These are phyloP conservation scores for Cylas formicarius DNA, from an alignment of 1,140 invertebrate species.

Conservation along the genomic window DNA sequence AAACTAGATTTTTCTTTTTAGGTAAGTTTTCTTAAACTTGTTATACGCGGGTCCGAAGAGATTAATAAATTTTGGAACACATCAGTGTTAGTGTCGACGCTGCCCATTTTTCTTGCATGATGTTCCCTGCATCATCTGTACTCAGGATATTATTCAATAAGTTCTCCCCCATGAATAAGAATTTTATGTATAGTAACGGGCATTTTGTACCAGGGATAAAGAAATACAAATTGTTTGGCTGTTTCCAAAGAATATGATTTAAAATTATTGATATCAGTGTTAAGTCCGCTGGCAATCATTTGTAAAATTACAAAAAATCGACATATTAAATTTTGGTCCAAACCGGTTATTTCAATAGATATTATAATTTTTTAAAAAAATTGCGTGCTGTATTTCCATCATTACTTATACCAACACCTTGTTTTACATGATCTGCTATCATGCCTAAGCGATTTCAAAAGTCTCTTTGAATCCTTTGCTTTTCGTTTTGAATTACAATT, in stretches of 20 bases:
- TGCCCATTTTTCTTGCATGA: conserved; percentile 6
- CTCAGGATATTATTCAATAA: conserved; percentile 1
- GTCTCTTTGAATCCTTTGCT: conserved; percentile 4
- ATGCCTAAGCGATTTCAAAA: conserved; percentile 1
- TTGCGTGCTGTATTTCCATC: conserved; percentile 8
- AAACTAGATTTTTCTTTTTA: conserved; percentile 4
- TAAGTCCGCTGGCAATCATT: neutral
- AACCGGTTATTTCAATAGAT: conserved; percentile 3
- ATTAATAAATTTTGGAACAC: conserved; percentile 5
- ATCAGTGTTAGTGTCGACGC: neutral
- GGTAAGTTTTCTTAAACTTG: conserved; percentile 10
- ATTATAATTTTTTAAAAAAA: conserved; percentile 14
- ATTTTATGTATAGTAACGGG: conserved; percentile 4
- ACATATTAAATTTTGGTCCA: conserved; percentile 4
- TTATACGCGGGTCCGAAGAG: conserved; percentile 16
- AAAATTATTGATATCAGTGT: too few relatives aligned
- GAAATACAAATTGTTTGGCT: conserved; percentile 3
- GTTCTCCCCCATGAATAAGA: conserved; percentile 5
- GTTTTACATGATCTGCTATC: neutral
- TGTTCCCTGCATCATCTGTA: conserved; percentile 3
- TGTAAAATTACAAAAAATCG: conserved; percentile 6
- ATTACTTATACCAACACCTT: conserved; percentile 3
- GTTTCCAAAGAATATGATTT: conserved; percentile 1
- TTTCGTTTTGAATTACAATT: conserved; percentile 6
- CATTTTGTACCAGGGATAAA: conserved; percentile 6